Conservation (phyloP, 2,888 invertebrate species). For the Campoletis raptor region DNA sequence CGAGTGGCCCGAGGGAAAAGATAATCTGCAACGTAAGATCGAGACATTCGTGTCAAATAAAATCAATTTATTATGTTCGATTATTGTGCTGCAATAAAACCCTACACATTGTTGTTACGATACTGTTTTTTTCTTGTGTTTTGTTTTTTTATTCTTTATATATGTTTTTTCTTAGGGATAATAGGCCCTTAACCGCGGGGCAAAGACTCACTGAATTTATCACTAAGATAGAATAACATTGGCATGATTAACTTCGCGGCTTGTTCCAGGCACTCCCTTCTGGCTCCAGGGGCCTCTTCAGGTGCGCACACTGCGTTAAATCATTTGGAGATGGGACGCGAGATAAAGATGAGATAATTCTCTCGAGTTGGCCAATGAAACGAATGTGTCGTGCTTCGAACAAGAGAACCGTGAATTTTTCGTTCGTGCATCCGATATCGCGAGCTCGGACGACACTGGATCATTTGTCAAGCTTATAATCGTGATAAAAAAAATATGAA, state of each 20-base stretch:
- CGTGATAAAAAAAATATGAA: not conserved
- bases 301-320: constrained; percentile 37
- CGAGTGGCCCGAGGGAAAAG: constrained; percentile 97
- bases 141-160: not conserved
- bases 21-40: constrained; percentile 87
- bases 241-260: constrained; percentile 73
- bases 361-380: constrained; percentile 18
- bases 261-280: constrained; percentile 38
- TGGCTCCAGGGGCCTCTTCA: constrained; percentile 25
- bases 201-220: constrained; percentile 54
- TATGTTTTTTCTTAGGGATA: not conserved
- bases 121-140: not conserved
- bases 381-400: constrained; percentile 11
- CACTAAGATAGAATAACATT: constrained; percentile 73
- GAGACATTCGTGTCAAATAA: constrained; percentile 74
- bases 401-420: constrained; percentile 11
- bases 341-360: constrained; percentile 27
- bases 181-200: constrained; percentile 22
- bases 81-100: constrained; percentile 27
- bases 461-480: constrained; percentile 5
- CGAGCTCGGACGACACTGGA: not conserved
- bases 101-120: constrained; percentile 4
- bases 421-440: constrained; percentile 1
- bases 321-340: constrained; percentile 28
- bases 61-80: constrained; percentile 64